These are phyloP conservation scores for Drosophila engyochracea DNA, from an alignment of 2,888 invertebrate genomes.

Conservation along the genomic window DNA sequence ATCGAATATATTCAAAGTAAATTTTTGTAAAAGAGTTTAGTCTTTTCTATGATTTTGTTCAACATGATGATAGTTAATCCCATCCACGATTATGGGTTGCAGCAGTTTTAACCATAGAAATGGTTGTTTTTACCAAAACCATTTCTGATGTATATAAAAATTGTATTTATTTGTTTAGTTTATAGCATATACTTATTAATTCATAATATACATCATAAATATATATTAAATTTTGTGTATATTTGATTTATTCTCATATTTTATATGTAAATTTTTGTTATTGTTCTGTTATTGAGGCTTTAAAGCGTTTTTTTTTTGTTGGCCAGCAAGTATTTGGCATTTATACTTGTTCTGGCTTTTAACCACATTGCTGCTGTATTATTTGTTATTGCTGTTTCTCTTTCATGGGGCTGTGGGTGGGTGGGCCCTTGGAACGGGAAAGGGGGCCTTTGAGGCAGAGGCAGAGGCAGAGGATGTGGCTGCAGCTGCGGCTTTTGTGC, in stretches of 20 bases:
- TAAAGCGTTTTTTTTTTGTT: not conserved
- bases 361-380: slow-evolving; percentile 27
- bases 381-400: slow-evolving; percentile 11
- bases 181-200: not conserved
- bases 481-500: slow-evolving; percentile 54
- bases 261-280: not conserved
- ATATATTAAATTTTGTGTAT: too few species aligned
- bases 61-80: not conserved
- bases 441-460: not conserved
- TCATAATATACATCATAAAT: too few species aligned
- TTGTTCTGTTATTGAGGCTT: not conserved
- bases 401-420: slow-evolving; percentile 17
- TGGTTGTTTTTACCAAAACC: not conserved
- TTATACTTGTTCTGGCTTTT: slow-evolving; percentile 17
- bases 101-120: not conserved
- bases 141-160: not conserved
- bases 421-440: slow-evolving; percentile 35
- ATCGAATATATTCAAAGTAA: not conserved
- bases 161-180: not conserved
- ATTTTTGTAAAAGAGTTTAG: not conserved
- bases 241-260: not conserved
- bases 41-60: not conserved
- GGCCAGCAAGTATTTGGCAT: slow-evolving; percentile 21
- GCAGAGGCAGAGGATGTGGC: slow-evolving; percentile 1
- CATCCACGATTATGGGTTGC: not conserved